Base-by-base conservation (phyloP, 2,113 vertebrate genomes). In the Scartelaos histophorus region DNA sequence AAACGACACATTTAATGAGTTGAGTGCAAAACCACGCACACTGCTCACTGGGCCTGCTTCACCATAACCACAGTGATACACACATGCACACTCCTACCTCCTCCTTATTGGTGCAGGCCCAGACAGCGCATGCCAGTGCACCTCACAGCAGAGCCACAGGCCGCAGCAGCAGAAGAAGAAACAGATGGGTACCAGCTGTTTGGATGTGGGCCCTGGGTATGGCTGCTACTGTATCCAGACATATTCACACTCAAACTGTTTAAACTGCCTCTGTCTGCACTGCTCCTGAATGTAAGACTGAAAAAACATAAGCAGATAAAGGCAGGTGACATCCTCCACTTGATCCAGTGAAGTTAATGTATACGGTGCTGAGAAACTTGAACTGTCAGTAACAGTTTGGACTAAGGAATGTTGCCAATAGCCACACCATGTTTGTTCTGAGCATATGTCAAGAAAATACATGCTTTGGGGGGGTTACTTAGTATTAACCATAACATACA, bases 101-200 rank as follows among this genome's bases (percentile, higher is more conserved):
- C 67, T 75, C 74, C 70, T 78, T 76, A 75, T 64, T 84, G 88
- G 80, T 87, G 71, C 76, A 87, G 89, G 75, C 80, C 81, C 85
- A 90, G 88, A 90, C 86, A 79, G 78, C 79, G 82, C 88, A 90
- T 91, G 89, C 89, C 90, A 90, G 82, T 89, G 87, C 89, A 92
- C 88, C 87, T 89, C 90, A 35, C 80, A 54, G 38, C 51, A 87
- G 74, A 90, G 78, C 90, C 83, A 73, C 91, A 91, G 87, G 88
- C 90, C 80, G 74, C 90, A 90, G 87, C 79, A 78, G 83, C 90
- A 90, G 86, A 80, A 78, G 83, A 82, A 90, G 84, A 82, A 88
- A 87, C 90, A 93, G 88, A 91, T 93, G 92, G 90, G 88, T 83
- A 90, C 89, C 92, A 93, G 91, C 91, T 93, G 92, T 85, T 91